A percentile compares a stretch with the other conserved stretches of the same genome.
Conservation (phyloP, 2,797 vertebrate genomes). For the Ambastaia sidthimunki region DNA sequence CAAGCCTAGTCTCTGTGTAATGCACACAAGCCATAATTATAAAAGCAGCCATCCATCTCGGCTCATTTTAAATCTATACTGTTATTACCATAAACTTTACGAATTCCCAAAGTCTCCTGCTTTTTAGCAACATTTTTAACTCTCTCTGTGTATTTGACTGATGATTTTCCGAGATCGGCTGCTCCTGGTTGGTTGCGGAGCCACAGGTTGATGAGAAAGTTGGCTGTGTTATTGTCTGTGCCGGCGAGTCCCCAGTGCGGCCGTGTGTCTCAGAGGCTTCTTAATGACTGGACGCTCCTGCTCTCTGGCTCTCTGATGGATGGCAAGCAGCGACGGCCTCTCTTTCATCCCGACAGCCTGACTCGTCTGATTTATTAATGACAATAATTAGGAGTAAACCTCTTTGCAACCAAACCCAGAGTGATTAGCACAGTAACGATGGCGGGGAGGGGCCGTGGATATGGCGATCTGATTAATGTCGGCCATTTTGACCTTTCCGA, state of each 20-base stretch:
- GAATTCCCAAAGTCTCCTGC: constrained; percentile 19
- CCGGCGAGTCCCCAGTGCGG: constrained; percentile 42
- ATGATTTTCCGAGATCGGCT: constrained; percentile 22
- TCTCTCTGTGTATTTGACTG: constrained; percentile 41
- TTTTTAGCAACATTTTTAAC: constrained; percentile 26
- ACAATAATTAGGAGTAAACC: constrained; percentile 72
- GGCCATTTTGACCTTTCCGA: constrained; percentile 68
- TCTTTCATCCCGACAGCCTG: constrained; percentile 67
- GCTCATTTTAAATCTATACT: constrained; percentile 10
- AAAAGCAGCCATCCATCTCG: neutral
- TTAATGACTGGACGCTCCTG: constrained; percentile 61
- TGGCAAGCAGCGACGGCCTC: constrained; percentile 59
- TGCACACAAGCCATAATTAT: neutral
- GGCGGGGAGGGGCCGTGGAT: constrained; percentile 60
- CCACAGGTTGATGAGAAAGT: constrained; percentile 52
- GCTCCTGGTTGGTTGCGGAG: constrained; percentile 49
- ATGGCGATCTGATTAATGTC: constrained; percentile 64
- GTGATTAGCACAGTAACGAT: constrained; percentile 69
- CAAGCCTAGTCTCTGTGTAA: neutral
- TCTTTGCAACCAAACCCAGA: constrained; percentile 67
- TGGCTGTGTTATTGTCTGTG: constrained; percentile 51
- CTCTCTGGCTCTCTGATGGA: constrained; percentile 64
- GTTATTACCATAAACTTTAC: neutral
- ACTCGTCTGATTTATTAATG: constrained; percentile 70
- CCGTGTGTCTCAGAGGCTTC: constrained; percentile 60